Percentiles rank a stretch among this genome's conserved stretches.
These are phyloP conservation scores for Apotomis capreana DNA, from an alignment of 2,888 invertebrate genomes.

Conservation along the genomic window DNA sequence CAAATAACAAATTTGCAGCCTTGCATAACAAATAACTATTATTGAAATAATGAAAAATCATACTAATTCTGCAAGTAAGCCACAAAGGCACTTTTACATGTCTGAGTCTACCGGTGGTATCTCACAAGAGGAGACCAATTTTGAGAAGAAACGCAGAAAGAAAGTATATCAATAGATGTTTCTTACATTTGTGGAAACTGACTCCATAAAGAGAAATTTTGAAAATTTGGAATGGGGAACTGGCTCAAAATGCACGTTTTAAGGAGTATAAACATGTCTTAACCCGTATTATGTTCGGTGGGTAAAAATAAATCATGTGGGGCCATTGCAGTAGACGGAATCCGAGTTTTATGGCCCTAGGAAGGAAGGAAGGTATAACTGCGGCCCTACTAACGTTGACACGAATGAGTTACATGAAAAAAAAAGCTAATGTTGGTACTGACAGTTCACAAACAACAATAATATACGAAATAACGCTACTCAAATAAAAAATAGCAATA, in stretches of 20 bases:
- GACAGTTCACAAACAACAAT: too few relatives aligned
- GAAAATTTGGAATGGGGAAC: constrained; percentile 10
- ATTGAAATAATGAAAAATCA: too few relatives aligned
- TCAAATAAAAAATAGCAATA: too few relatives aligned
- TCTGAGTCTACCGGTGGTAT: too few relatives aligned
- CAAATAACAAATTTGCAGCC: too few relatives aligned
- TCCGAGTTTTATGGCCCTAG: constrained; percentile 56
- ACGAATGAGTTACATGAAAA: background rate
- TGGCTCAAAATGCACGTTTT: constrained; percentile 27
- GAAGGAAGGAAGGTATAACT: constrained; percentile 55
- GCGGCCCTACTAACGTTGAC: constrained; percentile 44
- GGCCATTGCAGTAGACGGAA: constrained; percentile 61
- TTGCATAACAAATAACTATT: too few relatives aligned
- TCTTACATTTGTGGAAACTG: constrained; percentile 27
- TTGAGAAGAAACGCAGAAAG: background rate
- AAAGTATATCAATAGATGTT: background rate
- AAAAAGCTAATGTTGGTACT: background rate
- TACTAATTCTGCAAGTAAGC: too few relatives aligned
- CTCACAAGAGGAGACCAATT: too few relatives aligned
- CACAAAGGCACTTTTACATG: too few relatives aligned
- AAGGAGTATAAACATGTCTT: constrained; percentile 49
- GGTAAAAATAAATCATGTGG: constrained; percentile 65
- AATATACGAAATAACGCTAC: too few relatives aligned
- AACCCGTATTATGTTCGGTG: constrained; percentile 51
- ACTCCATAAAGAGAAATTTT: constrained; percentile 23